A percentile compares a stretch with the other conserved stretches of the same genome.
Evolutionary conservation across 2,113 vertebrate genomes (phyloP).

Genomic region (Syrmaticus mikado): DNA sequence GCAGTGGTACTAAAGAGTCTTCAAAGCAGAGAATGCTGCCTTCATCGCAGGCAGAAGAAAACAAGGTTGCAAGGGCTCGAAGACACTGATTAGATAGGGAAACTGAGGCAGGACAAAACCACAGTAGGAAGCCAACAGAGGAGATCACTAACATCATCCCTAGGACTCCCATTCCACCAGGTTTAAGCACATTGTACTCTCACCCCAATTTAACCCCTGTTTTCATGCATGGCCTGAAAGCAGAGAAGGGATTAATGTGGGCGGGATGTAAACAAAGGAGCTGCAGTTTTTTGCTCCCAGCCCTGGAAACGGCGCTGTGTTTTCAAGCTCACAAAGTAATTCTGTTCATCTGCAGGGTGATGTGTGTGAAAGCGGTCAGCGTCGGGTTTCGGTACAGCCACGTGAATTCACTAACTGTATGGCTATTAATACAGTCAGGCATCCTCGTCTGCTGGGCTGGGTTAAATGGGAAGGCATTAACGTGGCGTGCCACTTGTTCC

Average conservation of each 20-base stretch:
- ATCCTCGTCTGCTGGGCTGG: not conserved
- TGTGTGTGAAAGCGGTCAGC: not conserved
- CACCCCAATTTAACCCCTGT: not conserved
- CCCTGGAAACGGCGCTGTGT: not conserved
- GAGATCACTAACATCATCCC: not conserved
- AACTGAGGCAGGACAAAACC: not conserved
- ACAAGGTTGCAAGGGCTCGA: not conserved
- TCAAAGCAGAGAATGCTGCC: fast-evolving
- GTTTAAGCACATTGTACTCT: not conserved
- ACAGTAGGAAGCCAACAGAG: not conserved
- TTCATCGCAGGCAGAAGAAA: not conserved
- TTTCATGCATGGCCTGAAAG: fast-evolving
- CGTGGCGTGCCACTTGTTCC: conserved; percentile 7
- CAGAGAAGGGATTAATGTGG: not conserved
- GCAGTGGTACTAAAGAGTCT: not conserved
- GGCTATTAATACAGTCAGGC: conserved; percentile 5
- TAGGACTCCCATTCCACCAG: not conserved
- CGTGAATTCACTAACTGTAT: conserved; percentile 13
- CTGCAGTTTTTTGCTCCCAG: not conserved
- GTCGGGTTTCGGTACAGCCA: not conserved
- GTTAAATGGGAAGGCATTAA: not conserved
- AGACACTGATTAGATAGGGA: not conserved
- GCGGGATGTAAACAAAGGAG: not conserved
- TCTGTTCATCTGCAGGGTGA: not conserved
- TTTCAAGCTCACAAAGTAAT: not conserved